A percentile compares a stretch with the other conserved stretches of the same genome.
These are phyloP conservation scores for Delichon dasypus DNA, from an alignment of 2,797 vertebrate genomes.

Conservation along the genomic window DNA sequence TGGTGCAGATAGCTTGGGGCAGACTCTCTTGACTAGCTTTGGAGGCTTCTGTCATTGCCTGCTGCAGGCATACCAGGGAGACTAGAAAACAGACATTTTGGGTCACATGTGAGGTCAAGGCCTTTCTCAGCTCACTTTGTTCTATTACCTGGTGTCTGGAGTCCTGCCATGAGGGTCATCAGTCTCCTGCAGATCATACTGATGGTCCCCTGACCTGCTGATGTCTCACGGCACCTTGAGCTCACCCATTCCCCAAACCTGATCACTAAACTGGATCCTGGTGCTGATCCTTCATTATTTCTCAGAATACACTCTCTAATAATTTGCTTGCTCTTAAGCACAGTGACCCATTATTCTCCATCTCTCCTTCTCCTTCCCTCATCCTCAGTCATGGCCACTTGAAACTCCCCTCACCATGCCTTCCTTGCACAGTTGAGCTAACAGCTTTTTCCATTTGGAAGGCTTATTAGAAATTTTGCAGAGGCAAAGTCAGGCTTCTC, in stretches of 20 bases:
- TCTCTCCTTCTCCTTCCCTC: neutral
- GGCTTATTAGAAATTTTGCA: neutral
- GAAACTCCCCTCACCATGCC: neutral
- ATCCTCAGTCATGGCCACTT: neutral
- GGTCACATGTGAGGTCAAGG: neutral
- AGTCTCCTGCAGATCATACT: neutral
- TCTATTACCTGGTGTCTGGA: neutral
- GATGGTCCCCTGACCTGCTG: neutral
- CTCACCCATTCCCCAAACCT: neutral
- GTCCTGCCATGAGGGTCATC: neutral
- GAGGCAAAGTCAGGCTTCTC: neutral
- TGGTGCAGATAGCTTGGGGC: neutral
- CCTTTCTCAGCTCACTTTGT: neutral
- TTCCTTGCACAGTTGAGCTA: neutral
- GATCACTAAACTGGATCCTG: neutral
- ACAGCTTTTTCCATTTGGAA: neutral
- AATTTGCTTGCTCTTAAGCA: neutral
- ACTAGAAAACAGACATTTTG: neutral
- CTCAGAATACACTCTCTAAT: neutral
- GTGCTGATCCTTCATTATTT: neutral
- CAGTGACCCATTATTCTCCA: neutral
- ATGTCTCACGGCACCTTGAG: accelerated
- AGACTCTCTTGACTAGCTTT: neutral
- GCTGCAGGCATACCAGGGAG: neutral
- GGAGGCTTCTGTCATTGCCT: neutral